Base-by-base conservation (phyloP, 2,888 invertebrate genomes). In the Torymus auratus region DNA sequence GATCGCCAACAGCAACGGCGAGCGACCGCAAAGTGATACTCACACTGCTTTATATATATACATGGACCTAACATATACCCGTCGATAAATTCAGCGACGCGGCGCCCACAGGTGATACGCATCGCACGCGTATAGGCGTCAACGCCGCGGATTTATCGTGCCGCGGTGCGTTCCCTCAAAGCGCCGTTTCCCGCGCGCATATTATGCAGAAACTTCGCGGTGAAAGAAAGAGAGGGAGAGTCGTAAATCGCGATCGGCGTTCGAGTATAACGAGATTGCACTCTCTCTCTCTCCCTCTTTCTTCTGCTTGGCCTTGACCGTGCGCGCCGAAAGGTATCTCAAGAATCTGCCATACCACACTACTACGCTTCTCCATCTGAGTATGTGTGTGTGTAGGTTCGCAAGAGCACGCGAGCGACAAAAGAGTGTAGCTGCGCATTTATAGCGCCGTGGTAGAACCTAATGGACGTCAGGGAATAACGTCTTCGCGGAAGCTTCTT, bases 201-300 rank as follows among this genome's bases (percentile, higher is more conserved):
- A 41, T 41, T 10, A 41, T 41, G 41, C 41, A 50, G 17, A 20
- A 60, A 61, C 50, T 62, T 62, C 17, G 17, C 23, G 23, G 23
- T 28, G n/a, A 58, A 50, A 28, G 53, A 41, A 15, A 3, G 28
- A 58, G 41, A 55, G n/a, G n/a, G 41, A 65, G 15, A 20, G 52
- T 60, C 75, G 67, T 75, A 75, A 75, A 75, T 75, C 50, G 64
- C 41, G 64, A 56, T 64, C 64, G 67, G 56, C 28, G 56, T 62
- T 53, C 56, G n/a, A 67, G 55, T n/a, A 20, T 73, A 73, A 73
- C 73, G 20, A 73, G 73, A 53, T 62, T n/a, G 58, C 58, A 53
- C 14, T 28, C n/a, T 23, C 56, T n/a, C 15, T 10, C 56, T n/a
- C n/a, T n/a, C n/a, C n/a, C n/a, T n/a, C n/a, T n/a, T n/a, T n/a